Percentiles rank a stretch among this genome's conserved stretches.
Evolutionary conservation across 2,113 vertebrate species (phyloP).

Genomic region (Rhinopithecus roxellana): DNA sequence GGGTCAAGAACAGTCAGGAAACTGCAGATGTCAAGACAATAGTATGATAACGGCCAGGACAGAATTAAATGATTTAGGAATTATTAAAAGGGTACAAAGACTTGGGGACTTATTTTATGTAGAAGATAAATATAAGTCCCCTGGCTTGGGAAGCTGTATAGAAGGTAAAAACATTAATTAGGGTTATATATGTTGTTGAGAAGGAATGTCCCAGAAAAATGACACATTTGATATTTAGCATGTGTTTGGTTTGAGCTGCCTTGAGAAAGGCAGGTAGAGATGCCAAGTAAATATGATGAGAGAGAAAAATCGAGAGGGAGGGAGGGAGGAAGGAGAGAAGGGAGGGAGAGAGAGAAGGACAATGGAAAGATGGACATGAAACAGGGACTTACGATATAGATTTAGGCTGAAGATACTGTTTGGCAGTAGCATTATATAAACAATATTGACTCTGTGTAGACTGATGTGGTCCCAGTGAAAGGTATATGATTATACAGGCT

Average conservation of each 20-base stretch:
- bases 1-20: not conserved
- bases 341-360: not conserved
- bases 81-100: not conserved
- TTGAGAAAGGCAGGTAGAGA: not conserved
- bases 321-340: not conserved
- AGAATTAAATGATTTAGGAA: not conserved
- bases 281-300: not conserved
- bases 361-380: not conserved
- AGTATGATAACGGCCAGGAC: not conserved
- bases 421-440: not conserved
- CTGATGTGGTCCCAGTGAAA: no score
- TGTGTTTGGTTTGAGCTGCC: not conserved
- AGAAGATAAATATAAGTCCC: not conserved
- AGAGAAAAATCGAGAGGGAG: not conserved
- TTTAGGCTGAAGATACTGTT: not conserved
- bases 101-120: not conserved
- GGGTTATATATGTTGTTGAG: not conserved
- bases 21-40: not conserved
- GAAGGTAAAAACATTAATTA: not conserved
- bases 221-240: not conserved
- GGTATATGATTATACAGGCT: fast-evolving
- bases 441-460: not conserved
- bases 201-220: not conserved
- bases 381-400: not conserved
- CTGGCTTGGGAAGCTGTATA: not conserved